Evolutionary conservation across 2,113 vertebrate species (phyloP), one percentile per base, ranked within the genome.

Genomic region (Tragelaphus strepsiceros): DNA sequence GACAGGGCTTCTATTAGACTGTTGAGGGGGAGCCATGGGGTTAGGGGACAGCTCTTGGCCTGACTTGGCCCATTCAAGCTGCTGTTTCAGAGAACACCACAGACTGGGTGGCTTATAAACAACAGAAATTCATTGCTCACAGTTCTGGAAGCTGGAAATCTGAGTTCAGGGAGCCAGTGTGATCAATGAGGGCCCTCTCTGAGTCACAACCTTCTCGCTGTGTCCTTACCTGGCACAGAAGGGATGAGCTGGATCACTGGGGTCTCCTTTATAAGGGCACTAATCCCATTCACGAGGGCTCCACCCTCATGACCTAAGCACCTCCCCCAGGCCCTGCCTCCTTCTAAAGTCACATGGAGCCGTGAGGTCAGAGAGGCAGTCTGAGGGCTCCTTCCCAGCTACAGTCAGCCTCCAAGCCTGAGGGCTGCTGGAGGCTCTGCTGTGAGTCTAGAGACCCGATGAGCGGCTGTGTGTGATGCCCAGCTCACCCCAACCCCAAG

Each of bases 1-100:
- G 78, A 19, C 2, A 30, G 16, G 64, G 15, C 32, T 39, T 53
- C 26, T n/a, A 14, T 14, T 54, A n/a, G 77, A 17, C 35, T 2
- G 1, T 19, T 3, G 15, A 13, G 32, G 58, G 71, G n/a, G 32
- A 39, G 2, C 28, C 11, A 0, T 19, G 24, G 43, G 39, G 49
- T 30, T 6, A 54, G 21, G 43, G 61, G 16, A 22, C 6, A 1
- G 24, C 35, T 17, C 4, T 49, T 32, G 77, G 67, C 26, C 56
- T 67, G 35, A 43, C 59, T 54, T 56, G 43, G 28, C 19, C 77
- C 22, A 10, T 21, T 53, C 10, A 35, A 53, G 78, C 90, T 54
- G 46, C 49, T 49, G 11, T 82, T 26, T 46, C 56, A 26, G 24
- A 26, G 16, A 84, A 26, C 43, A 61, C 43, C 26, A 28, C 80